Percentiles rank a stretch among this genome's conserved stretches.
Conservation (phyloP, 1,140 invertebrate species). For the Pachyrhynchus sulphureomaculatus region DNA sequence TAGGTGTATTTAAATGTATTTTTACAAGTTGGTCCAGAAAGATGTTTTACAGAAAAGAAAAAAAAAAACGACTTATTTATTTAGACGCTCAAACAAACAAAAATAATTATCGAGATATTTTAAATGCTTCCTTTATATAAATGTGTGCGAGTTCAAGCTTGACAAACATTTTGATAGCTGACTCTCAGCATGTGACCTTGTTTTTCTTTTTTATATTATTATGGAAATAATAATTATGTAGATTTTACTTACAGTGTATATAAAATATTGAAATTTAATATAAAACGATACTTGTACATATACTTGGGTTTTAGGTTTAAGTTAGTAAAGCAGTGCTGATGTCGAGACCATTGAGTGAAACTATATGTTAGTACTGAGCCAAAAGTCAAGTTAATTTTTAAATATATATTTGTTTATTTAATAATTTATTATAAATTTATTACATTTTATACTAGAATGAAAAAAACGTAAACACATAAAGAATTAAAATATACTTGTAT, state of each 20-base stretch:
- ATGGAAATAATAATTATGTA: constrained; percentile 28
- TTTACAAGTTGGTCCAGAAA: not conserved
- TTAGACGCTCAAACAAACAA: constrained; percentile 19
- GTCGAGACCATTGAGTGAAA: not conserved
- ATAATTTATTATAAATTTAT: not conserved
- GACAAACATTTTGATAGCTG: constrained; percentile 2
- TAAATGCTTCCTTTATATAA: constrained; percentile 28
- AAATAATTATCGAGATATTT: constrained; percentile 16
- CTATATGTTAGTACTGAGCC: not conserved
- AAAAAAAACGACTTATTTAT: constrained; percentile 29
- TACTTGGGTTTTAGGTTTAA: constrained; percentile 30
- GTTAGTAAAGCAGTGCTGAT: not conserved
- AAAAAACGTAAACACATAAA: too few relatives aligned
- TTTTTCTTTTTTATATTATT: constrained; percentile 24
- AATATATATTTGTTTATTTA: not conserved
- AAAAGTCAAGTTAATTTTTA: not conserved
- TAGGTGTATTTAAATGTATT: constrained; percentile 10
- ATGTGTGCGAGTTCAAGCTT: constrained; percentile 19
- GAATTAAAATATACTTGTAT: too few relatives aligned
- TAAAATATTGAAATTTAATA: constrained; percentile 34
- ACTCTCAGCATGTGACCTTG: not conserved
- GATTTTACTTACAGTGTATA: constrained; percentile 37
- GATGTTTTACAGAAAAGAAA: constrained; percentile 4
- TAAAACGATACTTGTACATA: constrained; percentile 36
- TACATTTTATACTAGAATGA: not conserved